Evolutionary conservation across 92 coral and sea anemone genomes (phyloP).

Genomic region (Micromussa lordhowensis): DNA sequence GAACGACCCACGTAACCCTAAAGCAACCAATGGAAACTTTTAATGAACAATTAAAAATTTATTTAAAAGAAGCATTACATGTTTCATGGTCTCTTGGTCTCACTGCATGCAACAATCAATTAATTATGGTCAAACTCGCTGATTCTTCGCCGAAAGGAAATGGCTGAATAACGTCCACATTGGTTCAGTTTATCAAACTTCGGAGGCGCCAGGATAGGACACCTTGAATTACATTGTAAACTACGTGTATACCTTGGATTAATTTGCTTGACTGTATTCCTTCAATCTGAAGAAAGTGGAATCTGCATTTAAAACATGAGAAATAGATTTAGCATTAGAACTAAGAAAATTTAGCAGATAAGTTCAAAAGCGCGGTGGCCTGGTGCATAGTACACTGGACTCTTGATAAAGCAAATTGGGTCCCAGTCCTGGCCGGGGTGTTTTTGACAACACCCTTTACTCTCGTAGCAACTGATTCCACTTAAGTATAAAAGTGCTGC

Average conservation of each 20-base stretch:
- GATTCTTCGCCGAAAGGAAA: neutral
- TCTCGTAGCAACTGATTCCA: too few species aligned
- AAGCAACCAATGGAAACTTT: neutral
- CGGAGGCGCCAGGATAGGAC: neutral
- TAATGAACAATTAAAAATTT: neutral
- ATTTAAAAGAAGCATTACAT: neutral
- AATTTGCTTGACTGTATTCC: neutral
- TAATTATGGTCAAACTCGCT: neutral
- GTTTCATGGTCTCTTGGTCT: neutral
- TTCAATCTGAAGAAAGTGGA: conserved; percentile 7
- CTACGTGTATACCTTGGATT: neutral
- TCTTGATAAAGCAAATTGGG: too few species aligned
- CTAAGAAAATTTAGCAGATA: too few species aligned
- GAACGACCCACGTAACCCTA: neutral
- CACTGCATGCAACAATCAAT: neutral
- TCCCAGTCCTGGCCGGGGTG: too few species aligned
- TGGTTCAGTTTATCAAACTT: neutral
- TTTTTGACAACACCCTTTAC: too few species aligned
- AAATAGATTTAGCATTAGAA: neutral
- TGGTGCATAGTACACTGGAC: too few species aligned
- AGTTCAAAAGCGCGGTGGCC: too few species aligned
- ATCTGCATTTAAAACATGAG: neutral
- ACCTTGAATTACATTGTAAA: neutral
- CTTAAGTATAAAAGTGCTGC: too few species aligned
- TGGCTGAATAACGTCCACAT: neutral